Percentiles rank a stretch among this genome's conserved stretches.
Conservation (phyloP, 2,888 invertebrate species). For the Isotomurus palustris region DNA sequence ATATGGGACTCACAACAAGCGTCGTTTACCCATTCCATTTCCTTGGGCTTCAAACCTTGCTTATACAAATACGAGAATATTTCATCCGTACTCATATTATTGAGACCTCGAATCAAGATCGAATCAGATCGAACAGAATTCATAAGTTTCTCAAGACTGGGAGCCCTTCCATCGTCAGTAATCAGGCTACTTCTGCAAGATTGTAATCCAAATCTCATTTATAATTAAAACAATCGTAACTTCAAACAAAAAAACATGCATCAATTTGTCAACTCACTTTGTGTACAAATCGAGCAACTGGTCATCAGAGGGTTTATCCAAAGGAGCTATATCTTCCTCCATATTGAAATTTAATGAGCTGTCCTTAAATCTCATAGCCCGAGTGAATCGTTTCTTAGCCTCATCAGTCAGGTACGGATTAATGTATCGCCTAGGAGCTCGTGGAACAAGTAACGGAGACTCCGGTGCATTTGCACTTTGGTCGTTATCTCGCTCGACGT, state of each 20-base stretch:
- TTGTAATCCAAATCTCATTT: not conserved
- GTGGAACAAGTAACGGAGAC: not conserved
- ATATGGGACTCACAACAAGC: constrained; percentile 60
- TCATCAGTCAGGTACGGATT: constrained; percentile 35
- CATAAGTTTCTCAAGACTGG: constrained; percentile 47
- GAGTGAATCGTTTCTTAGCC: constrained; percentile 29
- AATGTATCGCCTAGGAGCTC: constrained; percentile 27
- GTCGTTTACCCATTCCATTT: constrained; percentile 77
- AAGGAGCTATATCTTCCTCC: not conserved
- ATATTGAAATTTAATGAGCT: not conserved
- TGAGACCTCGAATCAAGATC: constrained; percentile 68
- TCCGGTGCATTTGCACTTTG: too few relatives aligned
- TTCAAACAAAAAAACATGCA: not conserved
- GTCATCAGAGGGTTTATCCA: constrained; percentile 17
- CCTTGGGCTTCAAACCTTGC: constrained; percentile 61
- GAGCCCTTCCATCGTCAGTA: constrained; percentile 33
- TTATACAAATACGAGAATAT: constrained; percentile 73
- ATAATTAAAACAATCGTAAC: not conserved
- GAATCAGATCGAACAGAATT: constrained; percentile 66
- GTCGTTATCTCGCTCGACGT: too few relatives aligned
- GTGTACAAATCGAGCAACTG: constrained; percentile 27
- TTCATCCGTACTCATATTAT: constrained; percentile 70
- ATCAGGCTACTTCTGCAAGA: constrained; percentile 31
- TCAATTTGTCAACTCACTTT: constrained; percentile 10
- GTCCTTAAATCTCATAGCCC: constrained; percentile 30